Evolutionary conservation across 2,888 invertebrate species (phyloP).

Genomic region (Nasonia oneida): DNA sequence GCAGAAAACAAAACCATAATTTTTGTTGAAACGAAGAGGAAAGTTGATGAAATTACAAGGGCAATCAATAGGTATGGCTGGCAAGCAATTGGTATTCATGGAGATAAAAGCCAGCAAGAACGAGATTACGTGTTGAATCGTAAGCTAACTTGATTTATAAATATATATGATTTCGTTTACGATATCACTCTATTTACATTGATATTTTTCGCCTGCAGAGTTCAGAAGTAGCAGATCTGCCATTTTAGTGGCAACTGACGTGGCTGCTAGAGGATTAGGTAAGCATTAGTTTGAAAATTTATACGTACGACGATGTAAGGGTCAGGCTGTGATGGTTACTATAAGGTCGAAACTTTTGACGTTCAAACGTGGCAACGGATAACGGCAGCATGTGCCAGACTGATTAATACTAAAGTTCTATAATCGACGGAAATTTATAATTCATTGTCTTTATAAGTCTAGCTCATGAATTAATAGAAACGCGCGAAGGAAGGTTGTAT

Average conservation of each 20-base stretch:
- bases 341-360: conserved; percentile 71
- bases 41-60: conserved; percentile 84
- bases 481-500: neutral
- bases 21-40: conserved; percentile 86
- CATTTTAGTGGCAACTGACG: conserved; percentile 84
- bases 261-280: conserved; percentile 84
- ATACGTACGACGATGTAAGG: conserved; percentile 75
- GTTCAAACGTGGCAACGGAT: conserved; percentile 77
- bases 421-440: neutral
- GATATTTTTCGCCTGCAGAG: conserved; percentile 72
- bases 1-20: conserved; percentile 85
- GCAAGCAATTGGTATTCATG: conserved; percentile 83
- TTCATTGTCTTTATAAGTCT: conserved; percentile 3
- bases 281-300: conserved; percentile 71
- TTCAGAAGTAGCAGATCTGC: conserved; percentile 82
- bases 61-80: conserved; percentile 82
- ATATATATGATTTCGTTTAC: neutral
- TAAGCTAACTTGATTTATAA: conserved; percentile 66
- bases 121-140: conserved; percentile 83
- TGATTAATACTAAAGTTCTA: conserved; percentile 72
- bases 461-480: neutral
- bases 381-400: conserved; percentile 79
- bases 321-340: conserved; percentile 79
- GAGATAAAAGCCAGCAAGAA: conserved; percentile 85
- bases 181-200: conserved; percentile 10